A percentile compares a stretch with the other conserved stretches of the same genome.
These are phyloP conservation scores for Australoheros scitulus DNA, from an alignment of 2,113 vertebrate species.

Conservation along the genomic window DNA sequence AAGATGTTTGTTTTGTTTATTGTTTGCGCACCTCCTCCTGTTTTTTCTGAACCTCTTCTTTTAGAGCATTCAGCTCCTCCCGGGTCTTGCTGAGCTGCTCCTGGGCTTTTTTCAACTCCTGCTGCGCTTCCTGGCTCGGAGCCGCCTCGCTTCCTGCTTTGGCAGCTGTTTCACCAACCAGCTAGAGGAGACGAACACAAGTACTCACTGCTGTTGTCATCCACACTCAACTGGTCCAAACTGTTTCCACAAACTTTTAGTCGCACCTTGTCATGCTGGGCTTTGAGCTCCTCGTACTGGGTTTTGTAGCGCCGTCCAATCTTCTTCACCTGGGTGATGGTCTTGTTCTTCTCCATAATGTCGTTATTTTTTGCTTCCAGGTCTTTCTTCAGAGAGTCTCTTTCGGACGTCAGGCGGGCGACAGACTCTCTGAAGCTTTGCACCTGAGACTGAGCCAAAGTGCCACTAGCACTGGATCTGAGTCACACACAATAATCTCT, in stretches of 20 bases:
- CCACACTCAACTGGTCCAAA: background rate
- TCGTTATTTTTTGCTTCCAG: constrained; percentile 85
- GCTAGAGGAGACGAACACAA: constrained; percentile 68
- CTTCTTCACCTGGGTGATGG: constrained; percentile 98
- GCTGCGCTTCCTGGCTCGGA: constrained; percentile 48
- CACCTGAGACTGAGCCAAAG: constrained; percentile 87
- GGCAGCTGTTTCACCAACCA: constrained; percentile 81
- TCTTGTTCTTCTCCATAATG: constrained; percentile 93
- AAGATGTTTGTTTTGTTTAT: background rate
- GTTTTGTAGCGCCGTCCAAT: constrained; percentile 96
- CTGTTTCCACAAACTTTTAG: background rate
- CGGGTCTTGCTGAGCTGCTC: constrained; percentile 60
- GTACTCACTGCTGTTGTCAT: background rate
- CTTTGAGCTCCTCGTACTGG: constrained; percentile 96
- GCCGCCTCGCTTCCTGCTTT: constrained; percentile 66
- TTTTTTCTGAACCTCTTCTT: constrained; percentile 59
- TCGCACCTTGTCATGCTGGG: constrained; percentile 90
- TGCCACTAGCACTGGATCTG: constrained; percentile 77
- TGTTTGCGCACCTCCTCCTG: constrained; percentile 56
- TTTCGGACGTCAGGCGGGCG: constrained; percentile 84
- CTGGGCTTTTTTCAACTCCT: constrained; percentile 59
- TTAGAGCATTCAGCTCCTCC: constrained; percentile 61
- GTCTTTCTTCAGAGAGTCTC: constrained; percentile 87
- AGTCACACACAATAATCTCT: background rate
- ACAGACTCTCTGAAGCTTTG: constrained; percentile 87